Base-by-base conservation (phyloP, 1,140 invertebrate genomes). In the Conus betulinus region DNA sequence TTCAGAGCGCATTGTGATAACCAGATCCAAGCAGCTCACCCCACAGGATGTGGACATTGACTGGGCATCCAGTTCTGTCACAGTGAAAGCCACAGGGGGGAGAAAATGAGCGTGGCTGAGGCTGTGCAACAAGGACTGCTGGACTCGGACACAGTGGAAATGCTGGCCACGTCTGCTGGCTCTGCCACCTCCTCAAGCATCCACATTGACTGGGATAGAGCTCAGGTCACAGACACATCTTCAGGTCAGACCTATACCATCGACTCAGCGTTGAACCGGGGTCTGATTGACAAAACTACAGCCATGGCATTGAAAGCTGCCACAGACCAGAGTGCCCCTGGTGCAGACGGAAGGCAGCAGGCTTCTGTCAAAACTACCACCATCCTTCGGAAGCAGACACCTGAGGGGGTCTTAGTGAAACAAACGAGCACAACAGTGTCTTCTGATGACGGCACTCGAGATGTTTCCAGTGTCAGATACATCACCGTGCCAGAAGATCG, bases 101-200 rank as follows among this genome's bases (percentile, higher is more conserved):
- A 98, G 91, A 94, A 96, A 10, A 92, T 99, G 13, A 97, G 96
- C 63, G 97, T 99, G 13, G 97, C 97, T 51, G 97, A 99, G 95
- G 98, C 98, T 6, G 96, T 99, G 3, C 96, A 97, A 89, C 96
- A 97, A 91, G 98, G 98, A 76, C 96, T 99, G 85, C 94, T 99
- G 88, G 98, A 99, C 96, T 96, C 97, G 3, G 96, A 97, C 51
- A 98, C 97, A n/a, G 96, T 97, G 5, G 96, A 98, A 92, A 94
- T 95, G 23, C 96, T 96, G 63, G 93, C 94, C 23, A 89, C 97
- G 97, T 95, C 97, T 63, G 94, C 98, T 86, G 76, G 89, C n/a
- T 90, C 90, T 55, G 90, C 91, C 63, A 89, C 87, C 6, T 84
- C 71, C 39, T 88, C 90, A 60, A 91, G 91, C n/a, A 95, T 96